Evolutionary conservation across 2,888 invertebrate species (phyloP), one percentile per base, ranked within the genome.

Genomic region (Esperia sulphurella): DNA sequence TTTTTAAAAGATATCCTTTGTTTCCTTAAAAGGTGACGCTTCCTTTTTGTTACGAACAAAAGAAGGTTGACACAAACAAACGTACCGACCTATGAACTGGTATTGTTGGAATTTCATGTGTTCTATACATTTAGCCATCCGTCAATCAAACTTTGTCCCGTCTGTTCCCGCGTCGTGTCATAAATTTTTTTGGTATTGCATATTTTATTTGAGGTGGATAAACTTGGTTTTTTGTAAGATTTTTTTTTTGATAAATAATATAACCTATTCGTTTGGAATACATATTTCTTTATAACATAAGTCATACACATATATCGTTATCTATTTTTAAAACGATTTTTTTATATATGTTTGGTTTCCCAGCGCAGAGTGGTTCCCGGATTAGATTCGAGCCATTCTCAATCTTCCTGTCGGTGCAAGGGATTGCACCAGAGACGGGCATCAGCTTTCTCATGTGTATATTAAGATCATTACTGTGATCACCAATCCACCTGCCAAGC

Each of bases 81-180:
- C 59, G 53, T 33, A 21, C 45, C 72, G 66, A 78, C 69, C 77
- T 77, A 51, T 63, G 63, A 65, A 61, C 63, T 43, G 40, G 43
- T 45, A 64, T 71, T 74, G 71, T 77, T 54, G 61, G 57, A 43
- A 51, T 50, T 58, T 57, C 58, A 57, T 57, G 60, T 33, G 41
- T 51, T 64, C 52, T 48, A 37, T 52, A 52, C 41, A 55, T 51
- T 43, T 58, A 53, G 67, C 69, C 68, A 55, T 57, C 56, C 59
- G 75, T 79, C 79, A 79, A 72, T 79, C 79, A 77, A 64, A 68
- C 43, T 44, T n/a, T 41, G 46, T 41, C 33, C 29, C 14, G 30
- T 54, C 42, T 52, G 52, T 44, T 58, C 61, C 65, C 56, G 55
- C 61, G 73, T 73, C 63, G 21, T 21, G 21, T 21, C 21, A 21